A percentile compares a stretch with the other conserved stretches of the same genome.
Evolutionary conservation across 2,797 vertebrate genomes (phyloP).

Genomic region (Varecia variegata): DNA sequence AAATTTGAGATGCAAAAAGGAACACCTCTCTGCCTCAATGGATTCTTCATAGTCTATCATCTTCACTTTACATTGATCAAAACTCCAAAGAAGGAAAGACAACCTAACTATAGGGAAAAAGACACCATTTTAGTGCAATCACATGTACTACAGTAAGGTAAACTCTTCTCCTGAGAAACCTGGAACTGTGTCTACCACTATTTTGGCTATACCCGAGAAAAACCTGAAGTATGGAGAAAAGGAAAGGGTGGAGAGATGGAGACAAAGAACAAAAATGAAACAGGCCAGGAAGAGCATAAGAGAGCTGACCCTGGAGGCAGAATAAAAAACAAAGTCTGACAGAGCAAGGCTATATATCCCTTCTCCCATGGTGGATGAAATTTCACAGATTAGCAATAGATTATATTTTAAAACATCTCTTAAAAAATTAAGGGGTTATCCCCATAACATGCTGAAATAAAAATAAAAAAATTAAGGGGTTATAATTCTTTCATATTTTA

Average conservation of each 20-base stretch:
- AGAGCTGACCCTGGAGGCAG: background rate
- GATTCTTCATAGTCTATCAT: background rate
- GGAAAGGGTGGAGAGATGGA: background rate
- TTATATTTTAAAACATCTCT: background rate
- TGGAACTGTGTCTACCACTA: background rate
- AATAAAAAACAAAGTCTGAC: background rate
- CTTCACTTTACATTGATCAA: background rate
- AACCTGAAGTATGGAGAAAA: background rate
- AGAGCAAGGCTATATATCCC: background rate
- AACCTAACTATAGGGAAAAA: background rate
- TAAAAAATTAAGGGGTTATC: background rate
- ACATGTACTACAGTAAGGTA: background rate
- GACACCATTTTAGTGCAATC: background rate
- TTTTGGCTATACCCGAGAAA: background rate
- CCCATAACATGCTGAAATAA: no score
- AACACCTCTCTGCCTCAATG: background rate
- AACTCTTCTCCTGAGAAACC: background rate
- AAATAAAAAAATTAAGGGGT: background rate
- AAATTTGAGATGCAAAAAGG: background rate
- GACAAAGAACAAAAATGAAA: background rate
- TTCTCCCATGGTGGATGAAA: background rate
- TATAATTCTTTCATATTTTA: background rate
- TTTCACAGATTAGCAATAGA: background rate
- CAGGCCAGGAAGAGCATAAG: background rate
- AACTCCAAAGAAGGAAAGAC: background rate